These are phyloP conservation scores for Hormaphis cornu DNA, from an alignment of 1,140 invertebrate genomes.

Conservation along the genomic window DNA sequence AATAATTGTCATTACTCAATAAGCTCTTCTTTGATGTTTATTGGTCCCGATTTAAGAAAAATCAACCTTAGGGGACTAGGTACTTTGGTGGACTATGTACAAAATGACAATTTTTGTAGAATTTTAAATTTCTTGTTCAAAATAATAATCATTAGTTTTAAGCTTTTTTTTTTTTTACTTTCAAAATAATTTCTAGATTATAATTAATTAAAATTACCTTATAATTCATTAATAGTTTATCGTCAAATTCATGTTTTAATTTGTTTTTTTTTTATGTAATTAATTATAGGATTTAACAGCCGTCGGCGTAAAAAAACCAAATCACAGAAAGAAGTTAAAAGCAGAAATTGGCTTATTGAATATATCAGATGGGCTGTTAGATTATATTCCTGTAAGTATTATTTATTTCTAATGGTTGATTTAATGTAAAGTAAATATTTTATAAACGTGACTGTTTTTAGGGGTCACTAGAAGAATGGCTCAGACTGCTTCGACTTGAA, in stretches of 20 bases:
- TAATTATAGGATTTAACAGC: slow-evolving; percentile 54
- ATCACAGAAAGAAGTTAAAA: slow-evolving; percentile 91
- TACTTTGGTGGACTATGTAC: too few relatives aligned
- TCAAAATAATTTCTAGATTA: too few relatives aligned
- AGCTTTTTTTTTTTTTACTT: too few relatives aligned
- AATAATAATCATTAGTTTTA: too few relatives aligned
- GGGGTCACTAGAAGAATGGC: slow-evolving; percentile 87
- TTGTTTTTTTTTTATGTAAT: background rate
- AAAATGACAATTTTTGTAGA: too few relatives aligned
- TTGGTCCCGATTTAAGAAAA: too few relatives aligned
- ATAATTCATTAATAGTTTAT: too few relatives aligned
- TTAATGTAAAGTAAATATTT: background rate
- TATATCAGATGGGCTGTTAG: slow-evolving; percentile 83
- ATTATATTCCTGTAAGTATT: slow-evolving; percentile 75
- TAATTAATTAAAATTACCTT: too few relatives aligned
- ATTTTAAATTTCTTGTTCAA: too few relatives aligned
- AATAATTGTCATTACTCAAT: background rate
- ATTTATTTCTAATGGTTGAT: background rate
- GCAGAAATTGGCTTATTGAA: slow-evolving; percentile 91
- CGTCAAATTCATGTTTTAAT: too few relatives aligned
- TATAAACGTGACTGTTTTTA: slow-evolving; percentile 40
- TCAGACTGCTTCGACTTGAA: slow-evolving; percentile 77
- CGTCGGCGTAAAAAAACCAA: slow-evolving; percentile 92
- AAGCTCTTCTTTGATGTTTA: too few relatives aligned
- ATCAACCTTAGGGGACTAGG: too few relatives aligned